Evolutionary conservation across 2,888 invertebrate species (phyloP), one percentile per base, ranked within the genome.

Genomic region (Macaria liturata): DNA sequence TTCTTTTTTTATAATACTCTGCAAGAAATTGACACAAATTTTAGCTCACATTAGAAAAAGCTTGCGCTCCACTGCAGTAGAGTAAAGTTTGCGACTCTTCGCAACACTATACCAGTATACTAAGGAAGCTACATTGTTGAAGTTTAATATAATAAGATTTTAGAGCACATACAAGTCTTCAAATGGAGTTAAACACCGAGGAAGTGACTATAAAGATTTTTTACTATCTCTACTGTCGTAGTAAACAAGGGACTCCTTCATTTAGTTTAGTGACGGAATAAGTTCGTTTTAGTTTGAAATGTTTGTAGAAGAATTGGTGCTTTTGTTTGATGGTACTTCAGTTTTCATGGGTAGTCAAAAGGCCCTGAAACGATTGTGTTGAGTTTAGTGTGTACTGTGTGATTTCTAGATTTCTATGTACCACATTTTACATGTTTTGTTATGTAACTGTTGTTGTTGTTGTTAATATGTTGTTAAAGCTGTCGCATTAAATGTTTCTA

Each of bases 21-120:
- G 20, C 20, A 20, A 20, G 20, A 20, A 20, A 20, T 20, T 20
- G 20, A 20, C 20, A 20, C 20, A 20, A 20, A 20, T 20, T 20
- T 20, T 20, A 20, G 20, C 20, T 20, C 2, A 2, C 20, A 20
- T 20, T 20, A 20, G 20, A 20, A 20, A 20, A 20, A 20, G 2
- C 20, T 20, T 20, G 20, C 20, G 1, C 20, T 20, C 20, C 20
- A 20, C 20, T 20, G 20, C 20, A 1, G 2, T 63, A 67, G 48
- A 54, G 58, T 54, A 57, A 60, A 65, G 63, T 67, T 63, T 62
- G 63, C 50, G 46, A 62, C 59, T 63, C 59, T 9, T 43, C 20
- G 45, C 57, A 58, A 60, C 59, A 60, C 61, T 61, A 42, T 49
- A 50, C 39, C 9, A 32, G 49, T 54, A 59, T 49, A 52, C 45